phyloP scores from a whole-genome alignment of 2,113 vertebrate genomes.

The Piaya cayana region DNA sequence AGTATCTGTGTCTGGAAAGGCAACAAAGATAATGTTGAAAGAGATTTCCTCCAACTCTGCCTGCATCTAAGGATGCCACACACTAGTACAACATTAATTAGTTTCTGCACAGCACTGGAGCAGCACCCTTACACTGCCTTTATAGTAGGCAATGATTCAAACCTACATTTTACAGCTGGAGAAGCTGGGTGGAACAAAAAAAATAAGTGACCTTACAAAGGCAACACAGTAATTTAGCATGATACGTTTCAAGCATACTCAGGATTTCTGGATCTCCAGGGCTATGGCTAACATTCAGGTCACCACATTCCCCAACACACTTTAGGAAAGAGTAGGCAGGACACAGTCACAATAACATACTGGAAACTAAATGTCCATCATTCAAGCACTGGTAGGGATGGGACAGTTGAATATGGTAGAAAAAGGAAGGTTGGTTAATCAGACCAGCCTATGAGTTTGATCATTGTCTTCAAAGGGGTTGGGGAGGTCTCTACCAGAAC shows the following conservation, averaged over 20 bases:
- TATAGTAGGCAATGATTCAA: not conserved
- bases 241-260: not conserved
- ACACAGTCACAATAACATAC: not conserved
- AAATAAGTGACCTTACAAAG: not conserved
- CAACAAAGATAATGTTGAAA: not conserved
- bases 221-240: not conserved
- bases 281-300: not conserved
- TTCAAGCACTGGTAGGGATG: not conserved
- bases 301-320: not conserved
- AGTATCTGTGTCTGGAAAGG: not conserved
- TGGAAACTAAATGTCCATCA: not conserved
- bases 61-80: not conserved
- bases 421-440: not conserved
- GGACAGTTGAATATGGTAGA: not conserved
- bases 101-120: not conserved
- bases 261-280: not conserved
- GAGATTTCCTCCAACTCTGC: not conserved
- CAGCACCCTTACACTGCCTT: not conserved
- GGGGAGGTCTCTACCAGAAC: not conserved
- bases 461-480: not conserved
- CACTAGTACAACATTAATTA: not conserved
- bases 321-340: not conserved
- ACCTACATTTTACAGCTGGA: not conserved
- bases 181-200: not conserved
- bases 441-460: not conserved